Evolutionary conservation across 2,888 invertebrate species (phyloP), one percentile per base, ranked within the genome.

Genomic region (Pheosia gnoma): DNA sequence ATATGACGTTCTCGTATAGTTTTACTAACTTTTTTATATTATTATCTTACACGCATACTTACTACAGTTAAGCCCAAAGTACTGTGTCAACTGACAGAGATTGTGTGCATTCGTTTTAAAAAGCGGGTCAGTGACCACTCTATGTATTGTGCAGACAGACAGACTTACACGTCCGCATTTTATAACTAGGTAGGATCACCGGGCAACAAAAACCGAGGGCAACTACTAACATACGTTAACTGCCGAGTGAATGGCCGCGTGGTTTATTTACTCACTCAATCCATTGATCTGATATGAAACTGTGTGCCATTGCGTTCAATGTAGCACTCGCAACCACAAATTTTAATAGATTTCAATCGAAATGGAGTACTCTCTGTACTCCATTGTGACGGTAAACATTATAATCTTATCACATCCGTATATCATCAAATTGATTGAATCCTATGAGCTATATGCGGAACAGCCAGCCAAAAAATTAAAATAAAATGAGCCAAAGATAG

Each of bases 161-260:
- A 86, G 85, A 88, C 86, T 78, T 78, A 84, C 78, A 84, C 86
- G 86, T 86, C 88, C 89, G 89, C 81, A 81, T 90, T 90, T 88
- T 87, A 87, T 84, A 81, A 84, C 83, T 81, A 79, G 80, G 76
- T 76, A 13, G 25, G 25, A 25, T 25, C 25, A 51, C 51, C 13
- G 25, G 72, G 74, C 83, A 78, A 74, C 77, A 72, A 78, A 80
- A 77, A 73, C 78, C 71, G 71, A 74, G 82, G 82, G 81, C 83
- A 79, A 78, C 75, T 71, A 78, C 75, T 71, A 76, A 80, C 83
- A 81, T 79, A 81, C 84, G 84, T 80, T 79, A 25, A 71, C 79
- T 72, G 74, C 65, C 72, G 77, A 80, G 84, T 82, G 84, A 86
- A 86, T 72, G 85, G 73, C 83, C 84, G 79, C 75, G 68, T 63